Percentiles rank a stretch among this genome's conserved stretches.
These are phyloP conservation scores for Suncus etruscus DNA, from an alignment of 2,113 vertebrate genomes.

Conservation along the genomic window DNA sequence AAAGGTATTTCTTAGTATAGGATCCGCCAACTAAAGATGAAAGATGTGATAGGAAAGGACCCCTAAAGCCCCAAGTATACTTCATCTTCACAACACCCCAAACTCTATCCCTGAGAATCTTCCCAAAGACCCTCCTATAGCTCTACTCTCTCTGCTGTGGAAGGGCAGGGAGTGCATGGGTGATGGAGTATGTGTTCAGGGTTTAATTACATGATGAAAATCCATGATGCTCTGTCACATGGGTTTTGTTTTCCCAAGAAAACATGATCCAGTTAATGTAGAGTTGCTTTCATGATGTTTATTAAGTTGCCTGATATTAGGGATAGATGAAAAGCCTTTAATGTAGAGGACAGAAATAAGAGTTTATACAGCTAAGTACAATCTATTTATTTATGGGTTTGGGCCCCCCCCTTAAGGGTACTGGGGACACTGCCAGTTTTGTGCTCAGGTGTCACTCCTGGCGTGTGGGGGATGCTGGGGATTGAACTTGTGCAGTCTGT, in stretches of 20 bases:
- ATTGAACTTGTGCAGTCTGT: not conserved
- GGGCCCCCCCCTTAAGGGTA: too few relatives aligned
- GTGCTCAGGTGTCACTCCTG: too few relatives aligned
- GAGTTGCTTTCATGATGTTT: conserved; percentile 35
- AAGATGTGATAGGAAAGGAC: conserved; percentile 69
- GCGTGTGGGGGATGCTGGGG: not conserved
- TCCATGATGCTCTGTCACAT: not conserved
- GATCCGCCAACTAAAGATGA: conserved; percentile 76
- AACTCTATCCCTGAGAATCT: conserved; percentile 45
- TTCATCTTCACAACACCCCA: not conserved
- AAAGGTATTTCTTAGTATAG: conserved; percentile 79
- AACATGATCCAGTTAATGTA: not conserved
- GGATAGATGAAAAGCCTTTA: not conserved
- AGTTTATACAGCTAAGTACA: not conserved
- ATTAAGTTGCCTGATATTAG: not conserved
- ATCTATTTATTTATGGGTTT: too few relatives aligned
- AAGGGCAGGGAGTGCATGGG: not conserved
- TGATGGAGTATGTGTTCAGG: not conserved
- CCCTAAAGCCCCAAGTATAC: conserved; percentile 2
- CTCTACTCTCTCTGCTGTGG: not conserved
- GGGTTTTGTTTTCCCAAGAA: conserved; percentile 10
- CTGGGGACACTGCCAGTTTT: too few relatives aligned
- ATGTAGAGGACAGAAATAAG: conserved; percentile 54
- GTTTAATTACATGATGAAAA: not conserved
- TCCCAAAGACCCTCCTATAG: not conserved